Percentiles rank a stretch among this genome's conserved stretches.
These are phyloP conservation scores for Actinopyga echinites DNA, from an alignment of 53 echinoderm and acorn worm genomes.

Conservation along the genomic window DNA sequence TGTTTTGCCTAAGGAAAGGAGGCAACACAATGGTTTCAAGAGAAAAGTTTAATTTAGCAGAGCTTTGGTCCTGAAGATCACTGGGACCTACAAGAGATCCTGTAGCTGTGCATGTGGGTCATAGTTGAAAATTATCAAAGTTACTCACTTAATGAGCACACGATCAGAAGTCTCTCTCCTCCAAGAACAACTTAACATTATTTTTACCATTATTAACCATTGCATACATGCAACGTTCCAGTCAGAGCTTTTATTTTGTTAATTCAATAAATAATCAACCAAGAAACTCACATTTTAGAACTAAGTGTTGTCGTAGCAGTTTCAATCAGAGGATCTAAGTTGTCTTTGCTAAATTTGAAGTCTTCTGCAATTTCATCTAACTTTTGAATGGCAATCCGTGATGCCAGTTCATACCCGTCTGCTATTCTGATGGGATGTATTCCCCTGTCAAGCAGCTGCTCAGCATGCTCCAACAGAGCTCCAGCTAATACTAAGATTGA, in stretches of 20 bases:
- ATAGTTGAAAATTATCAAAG: too few species aligned
- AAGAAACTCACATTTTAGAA: conserved; percentile 87
- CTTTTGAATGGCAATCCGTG: conserved; percentile 79
- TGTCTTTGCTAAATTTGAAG: conserved; percentile 76
- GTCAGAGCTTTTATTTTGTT: too few species aligned
- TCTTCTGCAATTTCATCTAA: conserved; percentile 86
- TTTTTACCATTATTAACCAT: too few species aligned
- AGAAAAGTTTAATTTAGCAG: not conserved
- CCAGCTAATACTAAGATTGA: conserved; percentile 78
- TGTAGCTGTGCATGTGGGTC: not conserved
- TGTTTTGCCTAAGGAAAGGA: not conserved
- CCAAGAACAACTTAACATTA: too few species aligned
- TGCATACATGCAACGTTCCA: too few species aligned
- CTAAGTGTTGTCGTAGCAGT: conserved; percentile 98
- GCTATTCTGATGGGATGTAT: conserved; percentile 97
- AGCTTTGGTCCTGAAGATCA: not conserved
- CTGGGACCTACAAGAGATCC: conserved; percentile 25
- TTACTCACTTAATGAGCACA: too few species aligned
- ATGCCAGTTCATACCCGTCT: conserved; percentile 94
- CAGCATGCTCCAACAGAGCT: conserved; percentile 91
- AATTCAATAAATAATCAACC: too few species aligned
- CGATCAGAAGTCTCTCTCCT: too few species aligned
- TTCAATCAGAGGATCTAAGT: conserved; percentile 88
- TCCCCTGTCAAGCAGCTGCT: conserved; percentile 87
- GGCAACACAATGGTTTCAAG: not conserved